Conservation (phyloP, 2,797 vertebrate genomes). For the Myotis daubentonii region DNA sequence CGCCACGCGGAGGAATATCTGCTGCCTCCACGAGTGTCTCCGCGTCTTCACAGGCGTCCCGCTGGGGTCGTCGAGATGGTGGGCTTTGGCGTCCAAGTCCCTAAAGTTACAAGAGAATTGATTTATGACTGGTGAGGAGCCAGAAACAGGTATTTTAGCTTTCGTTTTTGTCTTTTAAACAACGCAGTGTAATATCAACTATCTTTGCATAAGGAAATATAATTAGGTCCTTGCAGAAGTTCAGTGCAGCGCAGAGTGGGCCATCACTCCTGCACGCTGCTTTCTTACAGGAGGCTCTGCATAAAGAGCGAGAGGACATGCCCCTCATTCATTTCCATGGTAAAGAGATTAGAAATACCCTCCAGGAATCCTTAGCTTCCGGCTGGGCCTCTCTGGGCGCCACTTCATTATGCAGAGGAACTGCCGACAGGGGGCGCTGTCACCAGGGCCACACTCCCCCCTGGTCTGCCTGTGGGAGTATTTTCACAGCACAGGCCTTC, state of each 20-base stretch:
- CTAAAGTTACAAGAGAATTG: slow-evolving; percentile 82
- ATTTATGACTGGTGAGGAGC: background rate
- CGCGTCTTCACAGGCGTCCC: slow-evolving; percentile 90
- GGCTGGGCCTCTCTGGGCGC: background rate
- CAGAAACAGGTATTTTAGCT: background rate
- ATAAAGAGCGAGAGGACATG: background rate
- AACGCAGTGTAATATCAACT: background rate
- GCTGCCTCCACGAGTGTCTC: slow-evolving; percentile 97
- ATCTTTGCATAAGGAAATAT: background rate
- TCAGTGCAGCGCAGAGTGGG: background rate
- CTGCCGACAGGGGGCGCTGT: too few relatives aligned
- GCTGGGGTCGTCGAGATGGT: slow-evolving; percentile 76
- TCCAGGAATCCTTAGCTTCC: background rate
- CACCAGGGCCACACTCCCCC: background rate
- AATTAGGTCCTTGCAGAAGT: background rate
- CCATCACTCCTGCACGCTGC: background rate
- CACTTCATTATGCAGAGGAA: background rate
- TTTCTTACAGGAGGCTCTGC: background rate
- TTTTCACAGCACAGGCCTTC: background rate
- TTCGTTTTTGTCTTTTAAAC: background rate
- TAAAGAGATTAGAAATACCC: background rate
- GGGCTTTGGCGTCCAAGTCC: slow-evolving; percentile 89
- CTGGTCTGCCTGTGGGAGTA: accelerated
- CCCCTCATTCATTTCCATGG: background rate
- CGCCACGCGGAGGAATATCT: slow-evolving; percentile 97